phyloP scores from a whole-genome alignment of 2,113 vertebrate genomes.

The Petromus typicus region DNA sequence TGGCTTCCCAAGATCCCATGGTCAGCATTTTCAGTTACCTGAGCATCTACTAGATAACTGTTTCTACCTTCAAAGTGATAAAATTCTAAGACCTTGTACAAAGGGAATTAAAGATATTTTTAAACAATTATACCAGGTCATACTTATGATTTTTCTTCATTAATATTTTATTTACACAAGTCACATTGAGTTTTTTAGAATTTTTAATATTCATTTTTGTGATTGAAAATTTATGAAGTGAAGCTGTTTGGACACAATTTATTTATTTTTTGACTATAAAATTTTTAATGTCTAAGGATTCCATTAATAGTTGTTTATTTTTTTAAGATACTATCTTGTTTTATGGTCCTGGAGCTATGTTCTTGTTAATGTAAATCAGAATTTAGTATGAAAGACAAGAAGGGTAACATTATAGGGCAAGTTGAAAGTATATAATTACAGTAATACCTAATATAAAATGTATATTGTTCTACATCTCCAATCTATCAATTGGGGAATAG shows the following conservation, averaged over 20 bases:
- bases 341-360: background rate
- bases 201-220: background rate
- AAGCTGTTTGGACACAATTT: background rate
- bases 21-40: background rate
- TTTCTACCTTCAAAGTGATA: background rate
- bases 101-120: background rate
- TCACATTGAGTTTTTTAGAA: background rate
- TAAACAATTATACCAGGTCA: background rate
- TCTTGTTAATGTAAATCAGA: slow-evolving; percentile 3
- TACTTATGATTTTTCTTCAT: background rate
- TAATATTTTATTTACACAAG: background rate
- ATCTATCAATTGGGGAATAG: background rate
- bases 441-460: slow-evolving; percentile 29
- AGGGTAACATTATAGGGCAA: background rate
- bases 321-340: background rate
- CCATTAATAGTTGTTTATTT: background rate
- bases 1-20: background rate
- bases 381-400: background rate
- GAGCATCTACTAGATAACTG: background rate
- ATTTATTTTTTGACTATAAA: background rate
- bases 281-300: background rate
- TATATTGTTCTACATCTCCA: background rate
- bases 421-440: background rate
- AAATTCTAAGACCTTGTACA: background rate
- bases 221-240: slow-evolving; percentile 13